A percentile compares a stretch with the other conserved stretches of the same genome.
Conservation (phyloP, 2,113 vertebrate genomes). For the Grantiella picta region DNA sequence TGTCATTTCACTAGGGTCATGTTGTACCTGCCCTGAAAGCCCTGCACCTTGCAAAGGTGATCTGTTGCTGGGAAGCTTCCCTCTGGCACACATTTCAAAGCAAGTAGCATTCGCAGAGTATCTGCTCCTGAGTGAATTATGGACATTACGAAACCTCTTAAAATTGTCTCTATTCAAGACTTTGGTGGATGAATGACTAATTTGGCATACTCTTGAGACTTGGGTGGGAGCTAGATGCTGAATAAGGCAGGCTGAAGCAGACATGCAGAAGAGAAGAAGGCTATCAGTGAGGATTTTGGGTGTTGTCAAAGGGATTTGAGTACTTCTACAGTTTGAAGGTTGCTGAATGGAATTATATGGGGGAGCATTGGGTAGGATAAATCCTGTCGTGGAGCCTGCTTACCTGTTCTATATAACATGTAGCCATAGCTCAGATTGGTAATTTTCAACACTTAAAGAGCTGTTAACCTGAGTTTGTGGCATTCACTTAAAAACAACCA, state of each 20-base stretch:
- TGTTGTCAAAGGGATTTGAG: background rate
- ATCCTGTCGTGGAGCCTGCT: background rate
- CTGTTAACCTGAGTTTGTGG: background rate
- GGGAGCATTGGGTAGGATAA: background rate
- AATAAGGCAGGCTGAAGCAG: background rate
- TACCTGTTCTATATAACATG: background rate
- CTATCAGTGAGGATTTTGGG: background rate
- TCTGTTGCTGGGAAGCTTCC: background rate
- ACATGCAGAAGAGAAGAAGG: background rate
- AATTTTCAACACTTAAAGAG: background rate
- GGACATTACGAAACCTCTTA: background rate
- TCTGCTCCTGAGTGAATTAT: background rate
- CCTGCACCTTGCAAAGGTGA: background rate
- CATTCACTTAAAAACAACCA: background rate
- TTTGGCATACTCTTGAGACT: background rate
- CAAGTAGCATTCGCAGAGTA: background rate
- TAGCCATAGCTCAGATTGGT: background rate
- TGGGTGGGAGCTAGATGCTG: background rate
- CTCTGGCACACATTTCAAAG: rapidly evolving
- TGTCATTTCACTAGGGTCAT: background rate
- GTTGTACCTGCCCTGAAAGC: background rate
- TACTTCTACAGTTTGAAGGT: background rate
- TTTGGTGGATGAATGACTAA: background rate
- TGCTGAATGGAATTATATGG: background rate
- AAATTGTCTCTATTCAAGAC: background rate